Conservation (phyloP, 2,888 invertebrate genomes). For the Synergus japonicus region DNA sequence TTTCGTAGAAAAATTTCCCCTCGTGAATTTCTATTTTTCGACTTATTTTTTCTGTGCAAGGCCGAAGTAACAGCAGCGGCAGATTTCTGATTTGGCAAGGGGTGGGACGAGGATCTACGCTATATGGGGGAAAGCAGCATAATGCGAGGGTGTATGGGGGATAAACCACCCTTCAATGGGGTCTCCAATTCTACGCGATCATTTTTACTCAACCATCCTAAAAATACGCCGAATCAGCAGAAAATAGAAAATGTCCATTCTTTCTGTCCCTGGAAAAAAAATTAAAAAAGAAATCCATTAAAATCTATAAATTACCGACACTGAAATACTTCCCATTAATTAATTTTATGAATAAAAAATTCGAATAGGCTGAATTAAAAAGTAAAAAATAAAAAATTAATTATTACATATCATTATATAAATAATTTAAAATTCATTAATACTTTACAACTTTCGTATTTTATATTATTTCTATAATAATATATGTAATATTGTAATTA, state of each 20-base stretch:
- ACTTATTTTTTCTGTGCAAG: slow-evolving; percentile 39
- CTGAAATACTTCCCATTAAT: too few species aligned
- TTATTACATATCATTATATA: too few species aligned
- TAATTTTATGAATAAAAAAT: too few species aligned
- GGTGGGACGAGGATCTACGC: slow-evolving; percentile 55
- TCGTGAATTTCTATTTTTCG: slow-evolving; percentile 34
- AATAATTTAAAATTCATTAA: too few species aligned
- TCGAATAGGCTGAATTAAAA: too few species aligned
- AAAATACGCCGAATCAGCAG: slow-evolving; percentile 53
- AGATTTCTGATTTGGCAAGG: slow-evolving; percentile 68
- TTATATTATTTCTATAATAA: too few species aligned
- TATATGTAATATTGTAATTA: too few species aligned
- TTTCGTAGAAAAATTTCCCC: slow-evolving; percentile 28
- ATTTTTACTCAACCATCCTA: slow-evolving; percentile 56
- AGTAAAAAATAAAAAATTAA: too few species aligned
- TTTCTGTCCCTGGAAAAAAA: not conserved
- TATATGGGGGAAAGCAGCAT: slow-evolving; percentile 51
- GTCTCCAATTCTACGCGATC: slow-evolving; percentile 48
- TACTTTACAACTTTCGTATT: too few species aligned
- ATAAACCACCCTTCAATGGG: slow-evolving; percentile 57
- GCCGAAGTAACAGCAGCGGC: slow-evolving; percentile 55
- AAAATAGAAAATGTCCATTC: slow-evolving; percentile 10
- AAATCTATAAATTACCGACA: too few species aligned
- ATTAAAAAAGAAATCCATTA: too few species aligned
- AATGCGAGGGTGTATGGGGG: slow-evolving; percentile 62